These are phyloP conservation scores for Argynnis bischoffii DNA, from an alignment of 2,888 invertebrate genomes.

Conservation along the genomic window DNA sequence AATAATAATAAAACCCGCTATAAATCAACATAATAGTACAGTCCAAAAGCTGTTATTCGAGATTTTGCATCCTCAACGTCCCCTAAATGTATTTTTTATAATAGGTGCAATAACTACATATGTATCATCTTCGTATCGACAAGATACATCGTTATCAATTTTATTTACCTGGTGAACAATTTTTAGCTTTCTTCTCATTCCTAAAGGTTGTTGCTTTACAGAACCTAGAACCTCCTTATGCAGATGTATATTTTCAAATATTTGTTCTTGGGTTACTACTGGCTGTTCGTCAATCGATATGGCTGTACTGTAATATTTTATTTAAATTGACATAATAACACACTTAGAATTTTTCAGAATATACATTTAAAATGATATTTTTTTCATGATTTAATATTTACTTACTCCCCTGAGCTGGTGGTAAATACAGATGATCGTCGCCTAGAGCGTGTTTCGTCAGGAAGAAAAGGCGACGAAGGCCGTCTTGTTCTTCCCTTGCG, in stretches of 20 bases:
- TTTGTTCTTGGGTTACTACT: conserved; percentile 90
- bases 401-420: conserved; percentile 93
- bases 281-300: conserved; percentile 89
- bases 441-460: conserved; percentile 66
- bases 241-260: conserved; percentile 93
- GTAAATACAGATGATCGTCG: conserved; percentile 85
- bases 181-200: conserved; percentile 90
- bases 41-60: too few species aligned
- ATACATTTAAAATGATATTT: too few species aligned
- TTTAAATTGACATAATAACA: neutral
- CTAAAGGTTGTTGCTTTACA: conserved; percentile 93
- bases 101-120: too few species aligned
- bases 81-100: too few species aligned
- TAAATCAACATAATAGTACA: too few species aligned
- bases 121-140: too few species aligned
- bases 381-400: conserved; percentile 36
- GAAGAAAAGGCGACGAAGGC: conserved; percentile 80
- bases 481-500: conserved; percentile 85
- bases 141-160: neutral
- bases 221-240: conserved; percentile 95
- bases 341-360: neutral
- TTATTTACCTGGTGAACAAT: conserved; percentile 85
- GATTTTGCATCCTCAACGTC: too few species aligned
- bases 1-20: too few species aligned
- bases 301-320: conserved; percentile 82